These are phyloP conservation scores for Montipora sp. DNA, from an alignment of 64 coral and sea anemone species.

Conservation along the genomic window DNA sequence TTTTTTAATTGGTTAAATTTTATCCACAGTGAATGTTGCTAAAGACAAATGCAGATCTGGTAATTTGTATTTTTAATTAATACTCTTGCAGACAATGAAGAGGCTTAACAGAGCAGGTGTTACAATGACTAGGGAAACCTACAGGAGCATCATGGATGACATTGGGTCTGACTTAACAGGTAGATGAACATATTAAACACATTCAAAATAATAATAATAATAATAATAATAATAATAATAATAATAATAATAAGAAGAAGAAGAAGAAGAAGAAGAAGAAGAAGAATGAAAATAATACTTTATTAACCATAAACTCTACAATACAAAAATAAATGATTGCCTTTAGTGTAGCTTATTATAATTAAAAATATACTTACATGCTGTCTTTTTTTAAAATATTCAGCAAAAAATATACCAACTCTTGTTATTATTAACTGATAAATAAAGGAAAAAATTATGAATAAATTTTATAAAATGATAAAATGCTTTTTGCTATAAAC, in stretches of 20 bases:
- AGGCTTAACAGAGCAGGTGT: constrained; percentile 55
- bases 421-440: too few species aligned
- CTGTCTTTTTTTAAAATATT: too few species aligned
- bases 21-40: constrained; percentile 2
- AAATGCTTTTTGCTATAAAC: too few species aligned
- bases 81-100: constrained; percentile 47
- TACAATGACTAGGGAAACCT: constrained; percentile 42
- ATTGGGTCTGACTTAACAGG: constrained; percentile 47
- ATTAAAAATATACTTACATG: too few species aligned
- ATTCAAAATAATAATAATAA: not conserved
- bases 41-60: constrained; percentile 29
- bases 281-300: not conserved
- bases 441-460: too few species aligned
- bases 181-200: constrained; percentile 34
- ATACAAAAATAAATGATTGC: too few species aligned
- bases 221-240: not conserved
- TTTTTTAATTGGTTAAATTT: constrained; percentile 17
- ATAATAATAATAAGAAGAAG: not conserved
- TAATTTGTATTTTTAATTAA: not conserved
- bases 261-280: too few species aligned
- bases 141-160: constrained; percentile 59
- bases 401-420: too few species aligned
- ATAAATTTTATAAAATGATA: too few species aligned
- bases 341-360: too few species aligned
- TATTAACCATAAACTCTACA: too few species aligned